Base-by-base conservation (phyloP, 2,888 invertebrate species). In the Ctena decussata region DNA sequence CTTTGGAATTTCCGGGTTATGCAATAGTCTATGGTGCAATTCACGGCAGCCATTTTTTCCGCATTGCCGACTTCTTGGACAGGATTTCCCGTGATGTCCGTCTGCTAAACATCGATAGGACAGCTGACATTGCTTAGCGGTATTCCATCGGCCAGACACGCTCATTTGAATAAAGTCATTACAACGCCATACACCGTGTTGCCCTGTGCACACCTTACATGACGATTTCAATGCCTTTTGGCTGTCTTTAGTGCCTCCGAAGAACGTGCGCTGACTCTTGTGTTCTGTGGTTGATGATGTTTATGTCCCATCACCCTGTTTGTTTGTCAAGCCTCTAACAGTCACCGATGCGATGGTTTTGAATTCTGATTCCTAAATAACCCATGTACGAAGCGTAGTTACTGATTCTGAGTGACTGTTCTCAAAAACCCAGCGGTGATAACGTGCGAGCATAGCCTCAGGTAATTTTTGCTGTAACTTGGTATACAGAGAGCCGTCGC, bases 381-480 rank as follows among this genome's bases (percentile, higher is more conserved):
- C 32, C 71, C 76, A 81, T n/a, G 46, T 73, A 15, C 37, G 37
- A 41, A 74, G 60, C n/a, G 30, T 53, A 37, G 44, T 53, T 21
- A 78, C 78, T 8, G 57, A 71, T 39, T 76, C 76, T 30, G 30
- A 30, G 32, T 71, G 44, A 18, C 41, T 27, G 18, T 60, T 80
- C 70, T 76, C 80, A 76, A 39, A 80, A 12, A 84, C 27, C 79
- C 76, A 80, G 27, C 71, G 30, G 32, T 83, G 75, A 39, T 83
- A 83, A 21, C 41, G 35, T 2, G 84, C 24, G 18, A 80, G 30
- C 84, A 84, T 84, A 18, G 72, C 35, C 35, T 84, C 80, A 6
- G 84, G 71, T 41, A 84, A 37, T 18, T 80, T 84, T 32, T 49
- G 77, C 24, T 49, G 30, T 37, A 77, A 49, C 65, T 73, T 46